Evolutionary conservation across 2,888 invertebrate genomes (phyloP).

Genomic region (Dasysyrphus albostriatus): DNA sequence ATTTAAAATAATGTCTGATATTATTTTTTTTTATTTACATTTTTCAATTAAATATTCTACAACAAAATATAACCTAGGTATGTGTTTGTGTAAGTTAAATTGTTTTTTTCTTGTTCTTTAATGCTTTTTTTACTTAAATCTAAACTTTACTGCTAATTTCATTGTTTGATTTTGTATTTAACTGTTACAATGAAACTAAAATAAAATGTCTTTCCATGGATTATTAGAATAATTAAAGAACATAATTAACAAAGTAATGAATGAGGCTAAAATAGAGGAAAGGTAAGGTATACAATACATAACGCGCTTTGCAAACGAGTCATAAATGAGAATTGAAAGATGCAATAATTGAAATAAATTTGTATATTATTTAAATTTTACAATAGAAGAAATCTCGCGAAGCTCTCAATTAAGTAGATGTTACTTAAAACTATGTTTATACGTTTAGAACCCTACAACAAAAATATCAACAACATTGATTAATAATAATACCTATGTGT

Average conservation of each 20-base stretch:
- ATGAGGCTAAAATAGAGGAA: conserved; percentile 33
- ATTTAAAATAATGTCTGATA: conserved; percentile 47
- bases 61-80: conserved; percentile 48
- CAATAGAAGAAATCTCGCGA: conserved; percentile 57
- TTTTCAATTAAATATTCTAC: conserved; percentile 54
- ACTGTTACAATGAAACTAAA: conserved; percentile 37
- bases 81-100: conserved; percentile 46
- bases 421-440: conserved; percentile 60
- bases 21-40: conserved; percentile 58
- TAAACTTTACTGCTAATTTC: conserved; percentile 71
- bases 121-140: conserved; percentile 63
- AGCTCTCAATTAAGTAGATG: conserved; percentile 65
- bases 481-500: conserved; percentile 73
- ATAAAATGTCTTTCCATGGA: conserved; percentile 68
- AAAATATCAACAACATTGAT: conserved; percentile 76
- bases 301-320: conserved; percentile 7
- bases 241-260: conserved; percentile 30
- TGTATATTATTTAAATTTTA: conserved; percentile 49
- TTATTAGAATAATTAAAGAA: conserved; percentile 48
- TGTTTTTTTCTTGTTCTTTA: conserved; percentile 55
- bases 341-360: conserved; percentile 41
- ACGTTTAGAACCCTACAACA: conserved; percentile 73
- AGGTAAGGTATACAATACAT: conserved; percentile 41
- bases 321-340: conserved; percentile 44
- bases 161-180: conserved; percentile 54